A percentile compares a stretch with the other conserved stretches of the same genome.
These are phyloP conservation scores for Sphinx pinastri DNA, from an alignment of 2,888 invertebrate genomes.

Conservation along the genomic window DNA sequence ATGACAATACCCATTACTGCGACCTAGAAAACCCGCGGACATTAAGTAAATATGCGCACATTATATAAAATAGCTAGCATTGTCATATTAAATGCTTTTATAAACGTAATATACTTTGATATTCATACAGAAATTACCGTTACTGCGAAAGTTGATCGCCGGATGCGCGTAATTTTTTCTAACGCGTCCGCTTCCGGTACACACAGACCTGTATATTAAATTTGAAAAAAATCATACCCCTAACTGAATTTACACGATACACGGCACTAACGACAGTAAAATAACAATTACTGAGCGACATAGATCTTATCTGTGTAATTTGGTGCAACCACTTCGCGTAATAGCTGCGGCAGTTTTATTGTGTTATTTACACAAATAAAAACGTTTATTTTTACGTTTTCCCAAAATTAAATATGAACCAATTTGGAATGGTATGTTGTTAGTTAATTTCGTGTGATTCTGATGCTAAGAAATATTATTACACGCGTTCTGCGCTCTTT, in stretches of 20 bases:
- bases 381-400: conserved; percentile 84
- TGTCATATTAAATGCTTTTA: conserved; percentile 23
- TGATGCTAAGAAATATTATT: conserved; percentile 32
- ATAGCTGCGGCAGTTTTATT: conserved; percentile 77
- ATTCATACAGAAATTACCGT: conserved; percentile 59
- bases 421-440: conserved; percentile 75
- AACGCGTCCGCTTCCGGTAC: conserved; percentile 77
- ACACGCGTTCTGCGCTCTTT: neutral
- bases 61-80: conserved; percentile 20
- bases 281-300: conserved; percentile 78
- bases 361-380: conserved; percentile 85
- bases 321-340: conserved; percentile 71
- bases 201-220: conserved; percentile 65
- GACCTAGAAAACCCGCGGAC: conserved; percentile 9
- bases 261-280: conserved; percentile 77
- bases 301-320: conserved; percentile 80
- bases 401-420: conserved; percentile 83
- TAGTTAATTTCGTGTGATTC: conserved; percentile 69
- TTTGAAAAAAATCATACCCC: conserved; percentile 71
- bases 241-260: conserved; percentile 81
- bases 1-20: conserved; percentile 31
- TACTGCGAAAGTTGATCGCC: conserved; percentile 69
- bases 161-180: conserved; percentile 79
- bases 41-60: conserved; percentile 21
- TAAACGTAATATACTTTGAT: conserved; percentile 28